Conservation (phyloP, 2,113 vertebrate species). For the Saguinus midas region DNA sequence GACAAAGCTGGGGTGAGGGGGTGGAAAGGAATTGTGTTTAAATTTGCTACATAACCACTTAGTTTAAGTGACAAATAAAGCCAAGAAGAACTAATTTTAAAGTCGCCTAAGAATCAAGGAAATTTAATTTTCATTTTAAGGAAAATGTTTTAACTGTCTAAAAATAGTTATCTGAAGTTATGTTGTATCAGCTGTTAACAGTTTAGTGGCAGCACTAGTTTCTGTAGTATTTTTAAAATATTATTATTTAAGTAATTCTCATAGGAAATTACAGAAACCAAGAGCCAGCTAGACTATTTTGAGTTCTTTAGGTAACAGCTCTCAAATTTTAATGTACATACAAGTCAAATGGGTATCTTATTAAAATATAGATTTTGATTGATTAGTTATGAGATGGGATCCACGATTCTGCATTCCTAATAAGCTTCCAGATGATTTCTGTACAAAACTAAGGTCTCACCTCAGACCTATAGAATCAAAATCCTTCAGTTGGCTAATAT, state of each 20-base stretch:
- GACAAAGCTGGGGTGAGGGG: not conserved
- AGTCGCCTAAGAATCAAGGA: not conserved
- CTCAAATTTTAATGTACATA: not conserved
- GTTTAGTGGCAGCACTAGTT: not conserved
- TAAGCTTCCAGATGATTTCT: not conserved
- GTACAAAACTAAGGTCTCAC: not conserved
- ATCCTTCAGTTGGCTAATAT: not conserved
- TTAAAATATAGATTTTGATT: not conserved
- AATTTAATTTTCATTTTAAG: not conserved
- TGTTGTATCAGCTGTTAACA: not conserved
- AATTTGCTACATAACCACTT: not conserved
- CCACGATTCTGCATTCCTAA: not conserved
- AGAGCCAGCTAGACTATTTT: not conserved
- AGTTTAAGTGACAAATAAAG: not conserved
- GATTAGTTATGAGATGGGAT: not conserved
- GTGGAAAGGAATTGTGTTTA: not conserved
- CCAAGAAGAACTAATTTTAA: not conserved
- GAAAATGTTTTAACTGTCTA: not conserved
- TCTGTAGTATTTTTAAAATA: not conserved
- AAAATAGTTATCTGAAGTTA: conserved; percentile 15
- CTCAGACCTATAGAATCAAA: not conserved
- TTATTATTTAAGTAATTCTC: conserved; percentile 22
- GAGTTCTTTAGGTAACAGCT: not conserved
- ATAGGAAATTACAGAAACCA: not conserved
- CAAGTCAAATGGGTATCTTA: not conserved